Conservation (phyloP, 2,113 vertebrate species). For the Cettia cetti region DNA sequence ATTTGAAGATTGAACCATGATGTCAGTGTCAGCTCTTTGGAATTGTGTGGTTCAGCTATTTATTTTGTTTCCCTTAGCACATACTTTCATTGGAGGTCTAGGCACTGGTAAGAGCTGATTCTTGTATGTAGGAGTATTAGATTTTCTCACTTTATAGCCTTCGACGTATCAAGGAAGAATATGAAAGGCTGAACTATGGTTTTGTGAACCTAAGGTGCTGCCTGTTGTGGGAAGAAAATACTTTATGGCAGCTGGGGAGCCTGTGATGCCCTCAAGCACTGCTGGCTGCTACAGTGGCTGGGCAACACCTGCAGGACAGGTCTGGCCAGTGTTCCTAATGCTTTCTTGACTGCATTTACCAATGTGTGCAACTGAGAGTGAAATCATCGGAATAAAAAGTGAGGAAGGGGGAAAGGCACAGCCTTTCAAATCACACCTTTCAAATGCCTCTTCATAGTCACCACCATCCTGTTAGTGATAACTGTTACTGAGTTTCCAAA, state of each 20-base stretch:
- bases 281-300: fast-evolving
- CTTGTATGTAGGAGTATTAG: background rate
- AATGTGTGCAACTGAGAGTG: fast-evolving
- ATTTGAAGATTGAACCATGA: background rate
- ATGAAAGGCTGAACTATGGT: background rate
- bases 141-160: background rate
- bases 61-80: background rate
- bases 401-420: background rate
- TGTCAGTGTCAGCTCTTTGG: background rate
- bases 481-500: background rate
- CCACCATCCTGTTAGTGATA: background rate
- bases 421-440: background rate
- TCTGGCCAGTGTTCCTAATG: background rate
- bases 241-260: background rate
- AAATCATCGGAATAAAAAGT: background rate
- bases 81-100: background rate
- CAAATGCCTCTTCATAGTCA: background rate
- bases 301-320: background rate
- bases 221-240: background rate
- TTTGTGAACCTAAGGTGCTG: background rate
- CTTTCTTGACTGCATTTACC: background rate
- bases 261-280: background rate
- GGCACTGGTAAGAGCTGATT: background rate
- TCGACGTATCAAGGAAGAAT: background rate
- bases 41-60: background rate